Percentiles rank a stretch among this genome's conserved stretches.
Conservation (phyloP, 2,113 vertebrate species). For the cat (Felis catus) region DNA sequence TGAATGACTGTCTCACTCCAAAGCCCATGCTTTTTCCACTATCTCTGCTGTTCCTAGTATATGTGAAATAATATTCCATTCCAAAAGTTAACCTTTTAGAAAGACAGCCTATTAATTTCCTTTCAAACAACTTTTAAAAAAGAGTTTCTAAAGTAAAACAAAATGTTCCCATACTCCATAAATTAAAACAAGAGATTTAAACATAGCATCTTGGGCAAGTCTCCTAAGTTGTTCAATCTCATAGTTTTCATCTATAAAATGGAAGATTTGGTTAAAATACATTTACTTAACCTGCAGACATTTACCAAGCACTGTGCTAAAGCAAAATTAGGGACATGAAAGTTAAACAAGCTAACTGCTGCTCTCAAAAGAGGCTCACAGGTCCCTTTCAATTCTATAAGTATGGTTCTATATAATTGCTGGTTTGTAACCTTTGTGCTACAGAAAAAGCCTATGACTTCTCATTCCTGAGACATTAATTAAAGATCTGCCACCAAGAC, state of each 20-base stretch:
- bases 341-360: neutral
- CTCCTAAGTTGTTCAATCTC: neutral
- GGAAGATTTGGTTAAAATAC: constrained; percentile 8
- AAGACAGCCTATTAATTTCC: neutral
- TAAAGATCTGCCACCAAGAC: neutral
- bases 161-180: neutral
- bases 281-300: constrained; percentile 5
- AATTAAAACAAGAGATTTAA: constrained; percentile 28
- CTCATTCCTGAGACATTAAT: neutral
- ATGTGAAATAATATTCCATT: neutral
- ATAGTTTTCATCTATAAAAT: constrained; percentile 38
- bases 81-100: neutral
- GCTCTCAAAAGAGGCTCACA: neutral
- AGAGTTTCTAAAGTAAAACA: constrained; percentile 38
- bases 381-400: neutral
- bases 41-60: neutral
- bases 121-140: constrained; percentile 15
- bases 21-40: neutral
- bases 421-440: neutral
- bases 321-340: neutral
- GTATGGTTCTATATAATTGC: neutral
- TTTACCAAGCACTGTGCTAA: neutral
- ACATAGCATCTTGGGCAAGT: neutral
- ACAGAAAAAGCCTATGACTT: neutral
- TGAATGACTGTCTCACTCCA: neutral